Evolutionary conservation across 1,140 invertebrate species (phyloP).

Genomic region (Caerostris darwini): DNA sequence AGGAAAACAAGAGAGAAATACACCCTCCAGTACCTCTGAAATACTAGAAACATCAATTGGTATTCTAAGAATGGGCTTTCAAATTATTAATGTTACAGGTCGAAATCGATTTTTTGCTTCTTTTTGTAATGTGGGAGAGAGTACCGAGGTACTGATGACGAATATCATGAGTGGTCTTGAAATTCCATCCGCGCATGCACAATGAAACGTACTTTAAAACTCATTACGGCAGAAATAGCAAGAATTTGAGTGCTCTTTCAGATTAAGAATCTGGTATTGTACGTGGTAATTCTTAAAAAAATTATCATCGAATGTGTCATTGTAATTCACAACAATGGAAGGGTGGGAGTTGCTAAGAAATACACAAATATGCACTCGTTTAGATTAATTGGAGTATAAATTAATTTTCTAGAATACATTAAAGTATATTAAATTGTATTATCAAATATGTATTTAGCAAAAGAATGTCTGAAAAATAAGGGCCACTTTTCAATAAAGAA

Average conservation of each 20-base stretch:
- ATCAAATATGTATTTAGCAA: no score
- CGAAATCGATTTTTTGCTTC: conserved; percentile 34
- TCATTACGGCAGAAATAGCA: background rate
- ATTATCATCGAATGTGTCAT: background rate
- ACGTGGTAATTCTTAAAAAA: background rate
- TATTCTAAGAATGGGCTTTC: conserved; percentile 47
- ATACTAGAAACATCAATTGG: conserved; percentile 65
- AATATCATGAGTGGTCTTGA: background rate
- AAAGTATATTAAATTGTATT: no score
- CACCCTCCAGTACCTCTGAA: background rate
- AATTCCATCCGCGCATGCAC: background rate
- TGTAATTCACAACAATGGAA: no score
- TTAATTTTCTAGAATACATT: no score
- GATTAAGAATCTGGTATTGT: background rate
- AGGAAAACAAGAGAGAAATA: conserved; percentile 26
- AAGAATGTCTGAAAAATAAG: no score
- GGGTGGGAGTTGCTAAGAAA: no score
- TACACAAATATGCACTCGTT: no score
- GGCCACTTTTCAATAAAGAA: no score
- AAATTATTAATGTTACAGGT: conserved; percentile 63
- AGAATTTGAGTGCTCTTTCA: background rate
- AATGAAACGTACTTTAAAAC: background rate
- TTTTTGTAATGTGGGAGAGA: background rate
- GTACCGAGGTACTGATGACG: background rate
- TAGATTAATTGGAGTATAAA: no score